Evolutionary conservation across 2,888 invertebrate species (phyloP).

Genomic region (Anodontia alba): DNA sequence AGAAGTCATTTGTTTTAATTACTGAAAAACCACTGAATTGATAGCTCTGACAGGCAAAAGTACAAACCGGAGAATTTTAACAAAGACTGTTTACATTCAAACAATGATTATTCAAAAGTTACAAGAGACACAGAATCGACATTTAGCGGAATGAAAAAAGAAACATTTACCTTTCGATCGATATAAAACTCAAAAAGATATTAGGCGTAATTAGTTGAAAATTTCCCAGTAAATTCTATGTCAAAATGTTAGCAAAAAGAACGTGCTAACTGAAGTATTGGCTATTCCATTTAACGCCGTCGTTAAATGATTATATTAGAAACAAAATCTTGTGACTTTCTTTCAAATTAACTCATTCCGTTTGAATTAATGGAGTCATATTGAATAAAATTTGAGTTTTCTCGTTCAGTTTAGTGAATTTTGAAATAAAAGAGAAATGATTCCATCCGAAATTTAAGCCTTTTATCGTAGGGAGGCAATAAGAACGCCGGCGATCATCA

Average conservation of each 20-base stretch:
- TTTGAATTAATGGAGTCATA: neutral
- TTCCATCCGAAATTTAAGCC: constrained; percentile 31
- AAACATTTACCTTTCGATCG: constrained; percentile 53
- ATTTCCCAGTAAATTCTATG: constrained; percentile 42
- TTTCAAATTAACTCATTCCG: no score
- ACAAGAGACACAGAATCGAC: neutral
- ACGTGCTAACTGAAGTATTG: constrained; percentile 67
- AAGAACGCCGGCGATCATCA: constrained; percentile 52
- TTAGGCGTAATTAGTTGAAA: constrained; percentile 21
- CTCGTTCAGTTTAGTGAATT: neutral
- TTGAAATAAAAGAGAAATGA: neutral
- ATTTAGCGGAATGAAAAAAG: constrained; percentile 42
- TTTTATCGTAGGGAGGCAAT: constrained; percentile 38
- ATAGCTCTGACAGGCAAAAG: neutral
- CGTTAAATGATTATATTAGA: constrained; percentile 8
- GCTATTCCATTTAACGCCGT: constrained; percentile 64
- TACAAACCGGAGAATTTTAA: constrained; percentile 39
- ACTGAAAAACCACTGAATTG: neutral
- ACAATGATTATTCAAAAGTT: constrained; percentile 34
- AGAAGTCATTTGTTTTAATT: no score
- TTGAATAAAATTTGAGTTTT: neutral
- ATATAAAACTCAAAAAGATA: constrained; percentile 43
- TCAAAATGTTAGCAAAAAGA: constrained; percentile 52
- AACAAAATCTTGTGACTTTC: neutral
- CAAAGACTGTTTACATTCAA: constrained; percentile 59